Evolutionary conservation across 2,113 vertebrate species (phyloP), one percentile per base, ranked within the genome.

Genomic region (Nanger granti): DNA sequence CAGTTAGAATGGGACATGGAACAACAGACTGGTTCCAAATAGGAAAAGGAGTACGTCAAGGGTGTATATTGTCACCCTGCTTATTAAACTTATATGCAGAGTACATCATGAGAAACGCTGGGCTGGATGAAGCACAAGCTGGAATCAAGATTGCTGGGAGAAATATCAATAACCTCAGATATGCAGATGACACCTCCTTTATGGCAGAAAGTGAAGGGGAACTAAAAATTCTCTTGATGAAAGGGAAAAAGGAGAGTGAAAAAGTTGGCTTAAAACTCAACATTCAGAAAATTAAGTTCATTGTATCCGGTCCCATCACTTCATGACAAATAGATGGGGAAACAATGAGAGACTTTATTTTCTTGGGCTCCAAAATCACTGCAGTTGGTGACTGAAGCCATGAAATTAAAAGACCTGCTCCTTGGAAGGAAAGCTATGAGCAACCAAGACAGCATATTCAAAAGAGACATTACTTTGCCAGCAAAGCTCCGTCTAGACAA

Each of bases 251-350:
- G 66, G 17, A 69, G 8, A 69, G 18, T 69, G 64, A 37, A 37
- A 69, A 69, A 5, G 18, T 22, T 69, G 66, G 34, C 18, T 69
- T 69, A 69, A 69, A 69, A 22, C 34, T 69, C 34, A 69, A 69
- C 34, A 69, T 37, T 69, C 8, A 11, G 66, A 69, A 10, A 69
- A 37, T 9, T n/a, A 69, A 69, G 18, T 22, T 69, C 17, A 69
- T 22, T 1, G 17, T n/a, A 69, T 69, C 66, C 0, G 0, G 34
- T 69, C 34, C 34, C 66, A 37, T 69, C 34, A n/a, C 1, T 69
- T 37, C 34, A 69, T 22, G 66, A 8, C 17, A 69, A 69, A 69
- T 2, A 69, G 18, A 69, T 69, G 18, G 66, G 66, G 34, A 69
- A 69, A 37, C 18, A 69, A 20, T 69, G 34, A 69, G 8, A 69